Base-by-base conservation (phyloP, 2,888 invertebrate genomes). In the Spisula solida region DNA sequence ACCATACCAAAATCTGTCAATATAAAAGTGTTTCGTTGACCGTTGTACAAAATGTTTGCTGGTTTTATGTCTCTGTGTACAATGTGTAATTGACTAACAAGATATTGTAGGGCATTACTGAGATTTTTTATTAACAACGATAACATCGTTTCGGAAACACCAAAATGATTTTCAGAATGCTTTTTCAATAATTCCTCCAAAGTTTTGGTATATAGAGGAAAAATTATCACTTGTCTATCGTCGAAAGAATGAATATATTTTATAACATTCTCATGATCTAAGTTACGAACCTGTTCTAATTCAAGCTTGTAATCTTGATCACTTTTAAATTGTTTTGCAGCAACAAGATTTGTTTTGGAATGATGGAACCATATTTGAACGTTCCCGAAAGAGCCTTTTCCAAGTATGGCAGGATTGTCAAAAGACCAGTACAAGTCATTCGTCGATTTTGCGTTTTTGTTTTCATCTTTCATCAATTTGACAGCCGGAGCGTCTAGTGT, bases 61-160 rank as follows among this genome's bases (percentile, higher is more conserved):
- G 81, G 81, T 55, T 81, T 81, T 48, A 81, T 81, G 18, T 81
- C 81, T 81, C 81, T 55, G n/a, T 81, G 81, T 16, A 81, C 55
- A 25, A 81, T 47, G n/a, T 25, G 18, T 29, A 55, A 29, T 18
- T 29, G 25, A 31, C 51, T 55, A 25, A 81, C 29, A 18, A 81
- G 55, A 81, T 81, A 81, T 2, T 51, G 18, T 31, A 81, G 29
- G 6, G 81, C 81, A 51, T 55, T 55, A 16, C 81, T 81, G 25
- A 55, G 48, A 47, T 81, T 55, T 81, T 55, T 51, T 25, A 81
- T 81, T 55, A 81, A 31, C 14, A 55, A 51, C 10, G 14, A 8
- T 16, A 81, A 16, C 14, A 81, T 18, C n/a, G 25, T n/a, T 47
- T 81, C 81, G 0, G 81, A 81, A n/a, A 81, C 25, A 25, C 81